Percentiles rank a stretch among this genome's conserved stretches.
These are phyloP conservation scores for Megaceryle torquata DNA, from an alignment of 2,113 vertebrate genomes.

Conservation along the genomic window DNA sequence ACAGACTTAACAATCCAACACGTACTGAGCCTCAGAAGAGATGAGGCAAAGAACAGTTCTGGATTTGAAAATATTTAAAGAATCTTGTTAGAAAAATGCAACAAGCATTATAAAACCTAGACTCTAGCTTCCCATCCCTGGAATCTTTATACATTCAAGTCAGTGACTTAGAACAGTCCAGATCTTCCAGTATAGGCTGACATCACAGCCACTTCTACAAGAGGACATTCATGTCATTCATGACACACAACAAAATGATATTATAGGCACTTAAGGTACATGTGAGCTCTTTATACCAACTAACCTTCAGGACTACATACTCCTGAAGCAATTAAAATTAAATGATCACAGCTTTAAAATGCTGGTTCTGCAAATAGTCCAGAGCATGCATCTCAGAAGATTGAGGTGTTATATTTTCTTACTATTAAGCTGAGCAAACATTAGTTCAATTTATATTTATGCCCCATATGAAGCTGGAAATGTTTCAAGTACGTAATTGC, in stretches of 20 bases:
- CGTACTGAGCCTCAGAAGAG: neutral
- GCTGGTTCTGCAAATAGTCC: neutral
- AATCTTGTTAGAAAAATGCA: neutral
- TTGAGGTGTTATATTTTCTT: neutral
- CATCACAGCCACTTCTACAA: neutral
- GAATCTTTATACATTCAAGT: neutral
- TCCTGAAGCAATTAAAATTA: neutral
- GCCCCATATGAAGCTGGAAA: neutral
- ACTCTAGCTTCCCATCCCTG: neutral
- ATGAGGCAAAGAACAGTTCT: neutral
- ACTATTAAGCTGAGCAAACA: slow-evolving; percentile 26
- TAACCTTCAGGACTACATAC: neutral
- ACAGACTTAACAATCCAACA: neutral
- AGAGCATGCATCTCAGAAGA: neutral
- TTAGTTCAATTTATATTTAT: slow-evolving; percentile 33
- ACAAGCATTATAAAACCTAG: neutral
- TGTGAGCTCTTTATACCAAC: neutral
- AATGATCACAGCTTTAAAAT: neutral
- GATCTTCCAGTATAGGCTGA: neutral
- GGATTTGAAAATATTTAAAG: neutral
- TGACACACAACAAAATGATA: neutral
- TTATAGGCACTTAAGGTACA: neutral
- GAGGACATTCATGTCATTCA: rapidly evolving
- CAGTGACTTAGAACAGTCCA: neutral
- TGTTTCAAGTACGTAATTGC: slow-evolving; percentile 29